These are phyloP conservation scores for Phortica variegata DNA, from an alignment of 1,140 invertebrate species.

Conservation along the genomic window DNA sequence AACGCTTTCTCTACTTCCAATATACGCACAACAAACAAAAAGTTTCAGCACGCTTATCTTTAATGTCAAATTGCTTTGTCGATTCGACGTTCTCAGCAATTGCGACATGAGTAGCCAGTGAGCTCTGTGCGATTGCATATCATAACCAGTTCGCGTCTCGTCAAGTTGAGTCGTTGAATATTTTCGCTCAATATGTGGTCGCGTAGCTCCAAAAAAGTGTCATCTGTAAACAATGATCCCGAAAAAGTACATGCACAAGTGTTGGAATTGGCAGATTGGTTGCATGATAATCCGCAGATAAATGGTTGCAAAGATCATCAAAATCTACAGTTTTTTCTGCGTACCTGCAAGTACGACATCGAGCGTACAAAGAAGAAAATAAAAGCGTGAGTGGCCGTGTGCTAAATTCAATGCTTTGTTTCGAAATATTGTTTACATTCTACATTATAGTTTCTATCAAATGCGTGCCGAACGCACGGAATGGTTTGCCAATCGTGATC, in stretches of 20 bases:
- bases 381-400: constrained; percentile 14
- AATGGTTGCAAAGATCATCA: constrained; percentile 59
- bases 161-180: too few relatives aligned
- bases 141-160: too few relatives aligned
- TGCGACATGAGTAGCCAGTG: constrained; percentile 14
- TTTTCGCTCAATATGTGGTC: constrained; percentile 28
- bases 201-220: constrained; percentile 8
- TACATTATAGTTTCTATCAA: constrained; percentile 60
- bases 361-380: constrained; percentile 63
- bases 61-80: too few relatives aligned
- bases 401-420: not conserved
- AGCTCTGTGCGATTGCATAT: too few relatives aligned
- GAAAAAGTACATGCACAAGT: constrained; percentile 28
- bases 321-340: constrained; percentile 63
- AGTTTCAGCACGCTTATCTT: too few relatives aligned
- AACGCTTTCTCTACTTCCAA: too few relatives aligned
- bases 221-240: constrained; percentile 10
- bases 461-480: constrained; percentile 60
- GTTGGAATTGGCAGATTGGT: constrained; percentile 39
- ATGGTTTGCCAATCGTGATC: constrained; percentile 66
- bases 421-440: not conserved
- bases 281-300: constrained; percentile 43
- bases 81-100: constrained; percentile 21
- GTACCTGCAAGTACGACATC: constrained; percentile 64
- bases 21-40: too few relatives aligned